These are phyloP conservation scores for Sarcophaga subvicina DNA, from an alignment of 2,888 invertebrate genomes.

Conservation along the genomic window DNA sequence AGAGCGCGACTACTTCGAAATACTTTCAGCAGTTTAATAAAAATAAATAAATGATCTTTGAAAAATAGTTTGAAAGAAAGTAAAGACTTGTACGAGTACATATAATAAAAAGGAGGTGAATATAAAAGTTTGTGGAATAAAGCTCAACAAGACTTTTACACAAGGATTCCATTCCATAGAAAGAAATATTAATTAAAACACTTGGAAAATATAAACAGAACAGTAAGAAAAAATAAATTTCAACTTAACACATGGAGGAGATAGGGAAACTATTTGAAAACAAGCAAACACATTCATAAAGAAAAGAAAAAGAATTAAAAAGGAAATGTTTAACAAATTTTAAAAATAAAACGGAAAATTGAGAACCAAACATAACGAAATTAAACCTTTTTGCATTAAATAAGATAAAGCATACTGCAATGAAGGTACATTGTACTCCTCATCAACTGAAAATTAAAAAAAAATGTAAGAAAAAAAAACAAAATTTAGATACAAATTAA, in stretches of 20 bases:
- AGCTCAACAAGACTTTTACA: background rate
- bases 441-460: slow-evolving; percentile 85
- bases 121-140: no score
- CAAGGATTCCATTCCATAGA: background rate
- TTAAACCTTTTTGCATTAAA: slow-evolving; percentile 82
- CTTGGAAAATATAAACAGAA: background rate
- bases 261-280: slow-evolving; percentile 26
- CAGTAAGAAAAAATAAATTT: background rate
- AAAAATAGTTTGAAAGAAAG: no score
- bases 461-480: slow-evolving; percentile 61
- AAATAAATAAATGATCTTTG: no score
- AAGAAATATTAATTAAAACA: background rate
- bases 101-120: no score
- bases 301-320: slow-evolving; percentile 55
- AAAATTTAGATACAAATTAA: slow-evolving; percentile 64
- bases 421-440: slow-evolving; percentile 88
- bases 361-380: slow-evolving; percentile 45
- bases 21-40: no score
- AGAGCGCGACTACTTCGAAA: no score
- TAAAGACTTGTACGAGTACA: no score
- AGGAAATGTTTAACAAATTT: slow-evolving; percentile 47
- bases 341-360: slow-evolving; percentile 55
- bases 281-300: slow-evolving; percentile 10
- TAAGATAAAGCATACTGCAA: slow-evolving; percentile 88
- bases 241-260: background rate